These are phyloP conservation scores for Lepeophtheirus nordmannii DNA, from an alignment of 2,888 invertebrate genomes.

Conservation along the genomic window DNA sequence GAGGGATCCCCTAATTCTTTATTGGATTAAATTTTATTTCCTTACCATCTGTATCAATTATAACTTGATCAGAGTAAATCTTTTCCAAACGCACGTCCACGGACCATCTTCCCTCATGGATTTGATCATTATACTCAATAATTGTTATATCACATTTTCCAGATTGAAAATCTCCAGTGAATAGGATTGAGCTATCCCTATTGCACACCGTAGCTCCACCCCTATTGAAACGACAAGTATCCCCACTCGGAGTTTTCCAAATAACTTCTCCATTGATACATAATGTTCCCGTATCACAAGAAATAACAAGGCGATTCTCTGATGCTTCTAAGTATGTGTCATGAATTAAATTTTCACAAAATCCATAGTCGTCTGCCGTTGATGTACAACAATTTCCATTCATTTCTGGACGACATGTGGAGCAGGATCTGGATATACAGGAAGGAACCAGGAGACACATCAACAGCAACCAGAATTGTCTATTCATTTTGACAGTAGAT, in stretches of 20 bases:
- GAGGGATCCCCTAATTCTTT: too few species aligned
- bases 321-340: neutral
- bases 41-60: too few species aligned
- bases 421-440: neutral
- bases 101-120: constrained; percentile 1
- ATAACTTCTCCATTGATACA: neutral
- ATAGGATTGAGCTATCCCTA: neutral
- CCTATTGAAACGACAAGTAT: neutral
- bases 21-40: too few species aligned
- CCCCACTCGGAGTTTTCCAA: neutral
- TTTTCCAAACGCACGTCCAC: neutral
- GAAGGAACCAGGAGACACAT: too few species aligned
- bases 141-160: neutral
- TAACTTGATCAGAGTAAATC: neutral
- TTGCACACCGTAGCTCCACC: neutral
- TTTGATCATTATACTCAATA: neutral
- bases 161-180: neutral
- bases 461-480: too few species aligned
- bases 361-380: neutral
- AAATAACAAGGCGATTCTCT: neutral
- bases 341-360: neutral
- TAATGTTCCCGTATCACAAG: neutral
- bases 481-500: too few species aligned
- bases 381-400: neutral
- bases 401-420: neutral